phyloP scores from a whole-genome alignment of 2,888 invertebrate species.

The Tipula lateralis region DNA sequence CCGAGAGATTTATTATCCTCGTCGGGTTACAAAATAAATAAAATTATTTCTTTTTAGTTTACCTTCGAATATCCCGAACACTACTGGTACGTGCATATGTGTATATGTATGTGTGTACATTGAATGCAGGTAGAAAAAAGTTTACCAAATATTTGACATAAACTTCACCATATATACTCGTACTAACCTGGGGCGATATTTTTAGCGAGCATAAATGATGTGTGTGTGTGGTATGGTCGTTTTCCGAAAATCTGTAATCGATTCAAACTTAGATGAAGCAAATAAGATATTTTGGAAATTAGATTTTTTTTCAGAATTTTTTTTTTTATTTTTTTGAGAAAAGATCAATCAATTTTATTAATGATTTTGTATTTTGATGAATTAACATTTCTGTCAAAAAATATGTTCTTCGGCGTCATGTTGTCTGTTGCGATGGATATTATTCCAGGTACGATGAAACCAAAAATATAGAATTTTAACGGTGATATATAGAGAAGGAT shows the following conservation, averaged over 20 bases:
- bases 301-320: not conserved
- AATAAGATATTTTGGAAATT: not conserved
- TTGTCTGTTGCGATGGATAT: not conserved
- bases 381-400: not conserved
- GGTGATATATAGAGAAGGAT: not conserved
- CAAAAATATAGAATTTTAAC: not conserved
- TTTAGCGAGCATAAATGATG: not conserved
- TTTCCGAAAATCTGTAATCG: not conserved
- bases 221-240: not conserved
- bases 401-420: not conserved
- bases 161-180: not conserved
- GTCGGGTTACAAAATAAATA: slow-evolving; percentile 19
- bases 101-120: not conserved
- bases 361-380: not conserved
- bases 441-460: not conserved
- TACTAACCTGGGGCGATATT: not conserved
- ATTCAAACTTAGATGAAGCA: not conserved
- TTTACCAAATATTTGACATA: not conserved
- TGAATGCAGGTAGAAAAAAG: not conserved
- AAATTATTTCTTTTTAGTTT: not conserved
- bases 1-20: slow-evolving; percentile 37
- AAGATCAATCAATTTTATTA: not conserved
- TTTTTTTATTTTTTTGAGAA: not conserved
- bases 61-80: not conserved
- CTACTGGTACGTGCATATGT: not conserved